Conservation (phyloP, 1,140 invertebrate genomes). For the Drosophila parvula region DNA sequence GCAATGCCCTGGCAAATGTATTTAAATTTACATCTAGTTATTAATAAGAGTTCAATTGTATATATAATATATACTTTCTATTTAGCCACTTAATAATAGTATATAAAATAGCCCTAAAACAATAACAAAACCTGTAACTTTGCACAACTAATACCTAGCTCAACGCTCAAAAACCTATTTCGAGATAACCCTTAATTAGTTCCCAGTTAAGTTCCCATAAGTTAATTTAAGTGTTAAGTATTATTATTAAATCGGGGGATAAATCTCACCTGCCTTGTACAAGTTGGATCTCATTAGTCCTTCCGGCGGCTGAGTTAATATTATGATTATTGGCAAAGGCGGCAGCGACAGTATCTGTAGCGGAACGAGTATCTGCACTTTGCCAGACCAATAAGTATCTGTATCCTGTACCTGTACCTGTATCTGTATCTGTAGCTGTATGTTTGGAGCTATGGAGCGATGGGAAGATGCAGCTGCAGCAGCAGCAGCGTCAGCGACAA, state of each 20-base stretch:
- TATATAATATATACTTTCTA: too few species aligned
- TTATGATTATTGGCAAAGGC: conserved; percentile 72
- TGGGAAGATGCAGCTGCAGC: conserved; percentile 37
- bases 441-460: neutral
- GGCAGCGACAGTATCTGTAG: conserved; percentile 12
- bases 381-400: conserved; percentile 9
- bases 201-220: neutral
- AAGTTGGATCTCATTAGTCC: conserved; percentile 15
- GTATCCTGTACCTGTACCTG: neutral
- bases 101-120: too few species aligned
- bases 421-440: neutral
- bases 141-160: too few species aligned
- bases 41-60: too few species aligned
- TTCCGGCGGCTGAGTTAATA: conserved; percentile 59
- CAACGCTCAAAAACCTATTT: too few species aligned
- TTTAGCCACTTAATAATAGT: too few species aligned
- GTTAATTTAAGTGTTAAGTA: neutral
- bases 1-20: too few species aligned
- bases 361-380: conserved; percentile 16
- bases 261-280: neutral
- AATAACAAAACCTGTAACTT: too few species aligned
- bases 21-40: too few species aligned
- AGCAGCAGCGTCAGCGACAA: conserved; percentile 58
- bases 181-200: too few species aligned
- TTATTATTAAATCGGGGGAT: neutral